Conservation (phyloP, 2,888 invertebrate species). For the Paralinhomoeus sp. region DNA sequence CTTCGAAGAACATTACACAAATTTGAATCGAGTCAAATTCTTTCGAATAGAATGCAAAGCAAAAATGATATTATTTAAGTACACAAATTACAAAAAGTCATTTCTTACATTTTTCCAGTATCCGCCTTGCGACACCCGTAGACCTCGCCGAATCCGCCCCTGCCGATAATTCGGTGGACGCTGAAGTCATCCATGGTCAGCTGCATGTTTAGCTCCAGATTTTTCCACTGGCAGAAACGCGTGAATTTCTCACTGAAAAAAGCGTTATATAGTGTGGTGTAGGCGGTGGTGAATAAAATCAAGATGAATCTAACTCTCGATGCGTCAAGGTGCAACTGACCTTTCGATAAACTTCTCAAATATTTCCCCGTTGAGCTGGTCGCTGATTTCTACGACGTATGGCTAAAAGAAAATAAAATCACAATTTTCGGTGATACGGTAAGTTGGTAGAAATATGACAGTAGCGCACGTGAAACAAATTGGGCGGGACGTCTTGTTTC, state of each 20-base stretch:
- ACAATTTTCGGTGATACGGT: background rate
- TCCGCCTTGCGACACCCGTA: slow-evolving; percentile 98
- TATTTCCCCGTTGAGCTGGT: slow-evolving; percentile 79
- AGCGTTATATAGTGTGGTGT: background rate
- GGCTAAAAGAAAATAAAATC: slow-evolving; percentile 45
- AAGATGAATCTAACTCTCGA: background rate
- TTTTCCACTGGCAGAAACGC: slow-evolving; percentile 99
- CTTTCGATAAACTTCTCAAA: slow-evolving; percentile 96
- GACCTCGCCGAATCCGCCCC: slow-evolving; percentile 97
- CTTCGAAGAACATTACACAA: no score
- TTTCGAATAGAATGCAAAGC: no score
- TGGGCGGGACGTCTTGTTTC: slow-evolving; percentile 85
- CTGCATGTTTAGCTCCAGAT: slow-evolving; percentile 97
- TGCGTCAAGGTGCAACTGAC: slow-evolving; percentile 32
- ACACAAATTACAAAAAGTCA: background rate
- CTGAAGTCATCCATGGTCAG: slow-evolving; percentile 99
- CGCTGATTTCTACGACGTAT: slow-evolving; percentile 97
- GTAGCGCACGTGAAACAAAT: slow-evolving; percentile 71
- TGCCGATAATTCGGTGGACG: slow-evolving; percentile 94
- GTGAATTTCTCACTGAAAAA: slow-evolving; percentile 86
- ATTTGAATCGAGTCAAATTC: no score
- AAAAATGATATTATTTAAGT: no score
- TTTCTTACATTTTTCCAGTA: slow-evolving; percentile 73
- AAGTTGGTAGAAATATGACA: no score
- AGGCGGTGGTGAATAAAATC: background rate